Evolutionary conservation across 2,888 invertebrate genomes (phyloP), one percentile per base, ranked within the genome.

Genomic region (Phania funesta): DNA sequence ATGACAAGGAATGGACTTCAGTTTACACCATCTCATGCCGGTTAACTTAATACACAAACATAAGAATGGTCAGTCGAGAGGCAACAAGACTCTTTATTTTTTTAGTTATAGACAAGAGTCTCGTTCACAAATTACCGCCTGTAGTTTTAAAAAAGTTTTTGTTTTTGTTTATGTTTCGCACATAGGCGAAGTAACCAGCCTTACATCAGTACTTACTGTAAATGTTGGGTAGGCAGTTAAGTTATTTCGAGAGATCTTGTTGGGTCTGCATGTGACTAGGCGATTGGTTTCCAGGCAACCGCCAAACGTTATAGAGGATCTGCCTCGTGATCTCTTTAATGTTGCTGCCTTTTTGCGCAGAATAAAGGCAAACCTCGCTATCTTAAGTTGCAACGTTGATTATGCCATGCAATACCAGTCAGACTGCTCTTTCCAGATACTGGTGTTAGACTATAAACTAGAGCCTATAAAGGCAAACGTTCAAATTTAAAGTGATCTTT

Each of bases 71-170:
- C 54, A 75, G 38, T 64, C 38, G 64, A 78, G 65, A 56, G 58
- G 50, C 44, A 18, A 16, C 29, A 35, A 54, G 52, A 29, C 38
- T 38, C 38, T 71, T 32, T 32, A 29, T 70, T 62, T 38, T 24
- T 50, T 24, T 26, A 16, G 44, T 50, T 71, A 3, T 48, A 56
- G 26, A 32, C 64, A 78, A 58, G 41, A 78, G 71, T 20, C 58
- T 70, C 65, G 32, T 78, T 65, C 52, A 58, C 78, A 82, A 82
- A 74, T 70, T 74, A 65, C 78, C 73, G 82, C 82, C 82, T 78
- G 82, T 54, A 82, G 82, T 54, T 74, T 78, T 41, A 20, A 54
- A 64, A 56, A 48, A 20, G 41, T 48, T 48, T 32, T 26, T 62
- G 70, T 26, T 20, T 67, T 7, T 41, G 11, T 54, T 20, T 26